Evolutionary conservation across 2,113 vertebrate species (phyloP), one percentile per base, ranked within the genome.

Genomic region (Podarcis raffonei): DNA sequence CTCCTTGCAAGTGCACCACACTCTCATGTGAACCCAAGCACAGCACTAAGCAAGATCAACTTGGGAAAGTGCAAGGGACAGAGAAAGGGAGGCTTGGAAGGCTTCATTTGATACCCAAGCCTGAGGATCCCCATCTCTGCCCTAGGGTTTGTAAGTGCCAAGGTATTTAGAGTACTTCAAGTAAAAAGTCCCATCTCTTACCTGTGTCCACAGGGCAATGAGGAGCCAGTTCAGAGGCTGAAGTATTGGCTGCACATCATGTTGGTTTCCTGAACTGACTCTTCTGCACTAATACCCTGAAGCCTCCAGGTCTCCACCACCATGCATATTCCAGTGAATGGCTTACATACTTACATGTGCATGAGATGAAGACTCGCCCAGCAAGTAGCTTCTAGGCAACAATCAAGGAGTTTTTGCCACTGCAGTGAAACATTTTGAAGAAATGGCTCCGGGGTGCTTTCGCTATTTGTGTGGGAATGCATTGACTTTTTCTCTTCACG

Each of bases 351-450:
- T 97, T 96, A 98, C 96, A 98, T 92, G 93, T 97, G 97, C 39
- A 99, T 97, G 90, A 99, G 94, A 91, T 98, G 97, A 32, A 98
- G 97, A 1, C 98, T 98, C 84, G 97, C 97, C 96, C 95, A 93
- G 90, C 98, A 98, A 12, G 99, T 97, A 83, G 98, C 97, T 37
- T 98, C 97, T 92, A 99, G 95, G 93, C 99, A 99, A 3, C 95
- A 94, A 0, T 98, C 94, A 16, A 98, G 96, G 79, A 99, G 94
- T 81, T 96, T 97, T 80, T 97, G 94, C 98, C 99, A 99, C 74
- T 98, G 95, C 92, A 99, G 96, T 83, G 96, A 94, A 71, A 98
- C 89, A 84, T 96, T 95, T 75, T 92, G 97, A 9, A 96, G 93
- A 91, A 99, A 98, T 11, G 99, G 95, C 87, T 96, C 90, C 97